Conservation (phyloP, 2,797 vertebrate species). For the Numenius phaeopus region DNA sequence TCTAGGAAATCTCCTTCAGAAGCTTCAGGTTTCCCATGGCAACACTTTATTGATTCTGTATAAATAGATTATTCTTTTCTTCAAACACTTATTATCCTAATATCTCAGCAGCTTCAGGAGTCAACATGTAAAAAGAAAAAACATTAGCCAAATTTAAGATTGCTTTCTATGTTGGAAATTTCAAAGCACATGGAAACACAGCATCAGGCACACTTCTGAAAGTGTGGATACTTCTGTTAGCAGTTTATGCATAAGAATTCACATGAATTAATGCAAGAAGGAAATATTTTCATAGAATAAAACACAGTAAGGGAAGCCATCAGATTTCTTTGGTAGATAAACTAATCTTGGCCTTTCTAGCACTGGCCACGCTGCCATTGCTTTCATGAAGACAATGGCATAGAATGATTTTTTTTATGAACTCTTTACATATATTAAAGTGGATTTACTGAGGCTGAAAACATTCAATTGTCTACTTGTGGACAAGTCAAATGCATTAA, state of each 20-base stretch:
- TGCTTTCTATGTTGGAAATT: background rate
- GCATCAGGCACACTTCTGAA: background rate
- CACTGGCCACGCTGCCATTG: background rate
- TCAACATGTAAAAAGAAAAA: background rate
- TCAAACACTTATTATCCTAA: constrained; percentile 38
- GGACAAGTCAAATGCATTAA: constrained; percentile 74
- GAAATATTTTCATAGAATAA: background rate
- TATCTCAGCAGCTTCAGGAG: constrained; percentile 7
- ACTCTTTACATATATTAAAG: constrained; percentile 67
- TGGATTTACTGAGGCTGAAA: constrained; percentile 70
- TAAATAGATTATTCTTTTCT: constrained; percentile 34
- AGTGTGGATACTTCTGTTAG: background rate
- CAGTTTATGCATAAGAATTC: background rate
- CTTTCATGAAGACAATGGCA: background rate
- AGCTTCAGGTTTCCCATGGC: constrained; percentile 18
- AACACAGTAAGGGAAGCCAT: background rate
- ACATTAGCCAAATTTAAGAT: background rate
- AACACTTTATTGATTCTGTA: background rate
- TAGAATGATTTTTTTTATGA: constrained; percentile 19
- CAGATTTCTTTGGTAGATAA: background rate
- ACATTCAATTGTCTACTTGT: constrained; percentile 59
- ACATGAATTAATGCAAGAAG: background rate
- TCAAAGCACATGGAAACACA: background rate
- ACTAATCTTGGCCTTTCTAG: background rate
- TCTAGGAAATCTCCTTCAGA: background rate